These are phyloP conservation scores for Drosophila subquinaria DNA, from an alignment of 2,888 invertebrate species.

Conservation along the genomic window DNA sequence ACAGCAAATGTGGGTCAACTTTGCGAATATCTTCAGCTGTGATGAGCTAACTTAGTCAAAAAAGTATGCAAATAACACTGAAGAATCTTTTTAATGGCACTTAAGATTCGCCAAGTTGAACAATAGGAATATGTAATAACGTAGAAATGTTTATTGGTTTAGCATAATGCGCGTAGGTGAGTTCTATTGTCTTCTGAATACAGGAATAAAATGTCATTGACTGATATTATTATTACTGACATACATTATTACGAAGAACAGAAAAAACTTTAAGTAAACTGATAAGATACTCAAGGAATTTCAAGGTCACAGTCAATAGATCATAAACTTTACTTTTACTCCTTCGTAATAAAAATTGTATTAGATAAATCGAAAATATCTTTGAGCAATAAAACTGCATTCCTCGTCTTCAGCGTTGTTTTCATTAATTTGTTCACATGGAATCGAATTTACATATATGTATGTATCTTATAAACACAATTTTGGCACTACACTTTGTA, in stretches of 20 bases:
- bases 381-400: neutral
- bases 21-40: slow-evolving; percentile 8
- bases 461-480: neutral
- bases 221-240: neutral
- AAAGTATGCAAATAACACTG: slow-evolving; percentile 27
- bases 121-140: slow-evolving; percentile 16
- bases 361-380: neutral
- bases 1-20: slow-evolving; percentile 22
- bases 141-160: neutral
- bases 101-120: neutral
- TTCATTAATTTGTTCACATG: neutral
- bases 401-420: neutral
- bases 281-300: neutral
- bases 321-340: neutral
- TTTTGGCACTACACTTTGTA: neutral
- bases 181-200: neutral
- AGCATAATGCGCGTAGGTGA: slow-evolving; percentile 11
- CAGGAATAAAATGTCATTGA: slow-evolving; percentile 5
- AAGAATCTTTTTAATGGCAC: slow-evolving; percentile 1
- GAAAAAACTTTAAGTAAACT: neutral
- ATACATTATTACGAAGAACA: neutral
- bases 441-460: neutral
- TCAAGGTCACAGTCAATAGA: slow-evolving; percentile 7
- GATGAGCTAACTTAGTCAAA: slow-evolving; percentile 4
- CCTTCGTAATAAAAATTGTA: neutral